phyloP scores from a whole-genome alignment of 1,140 invertebrate genomes.

The Pemphigus obesinymphae region DNA sequence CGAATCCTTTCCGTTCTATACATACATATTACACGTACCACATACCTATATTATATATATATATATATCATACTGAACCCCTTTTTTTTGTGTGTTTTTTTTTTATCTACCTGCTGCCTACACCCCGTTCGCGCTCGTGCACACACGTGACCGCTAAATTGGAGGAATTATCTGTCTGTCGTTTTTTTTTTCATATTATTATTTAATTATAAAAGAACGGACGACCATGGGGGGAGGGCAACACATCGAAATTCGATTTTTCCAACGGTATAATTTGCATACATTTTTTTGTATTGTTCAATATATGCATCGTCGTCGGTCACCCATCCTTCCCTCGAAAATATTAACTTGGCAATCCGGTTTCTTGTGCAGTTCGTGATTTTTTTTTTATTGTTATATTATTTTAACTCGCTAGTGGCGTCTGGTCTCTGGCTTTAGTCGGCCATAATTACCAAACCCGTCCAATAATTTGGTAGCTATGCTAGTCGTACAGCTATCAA shows the following conservation, averaged over 20 bases:
- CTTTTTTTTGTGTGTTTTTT: too few species aligned
- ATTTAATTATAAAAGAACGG: conserved; percentile 29
- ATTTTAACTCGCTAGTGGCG: too few species aligned
- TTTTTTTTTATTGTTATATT: too few species aligned
- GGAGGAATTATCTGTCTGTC: conserved; percentile 23
- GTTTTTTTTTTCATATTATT: not conserved
- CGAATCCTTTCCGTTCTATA: conserved; percentile 12
- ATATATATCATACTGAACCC: not conserved
- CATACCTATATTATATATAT: not conserved
- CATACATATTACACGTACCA: not conserved
- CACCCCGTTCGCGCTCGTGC: not conserved
- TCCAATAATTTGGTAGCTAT: too few species aligned
- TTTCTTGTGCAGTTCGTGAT: not conserved
- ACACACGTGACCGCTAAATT: conserved; percentile 18
- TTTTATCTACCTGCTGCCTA: conserved; percentile 26
- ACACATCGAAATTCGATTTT: conserved; percentile 23
- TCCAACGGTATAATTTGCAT: not conserved
- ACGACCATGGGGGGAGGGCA: too few species aligned
- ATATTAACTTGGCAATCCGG: not conserved
- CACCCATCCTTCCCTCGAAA: not conserved
- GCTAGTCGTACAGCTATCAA: too few species aligned
- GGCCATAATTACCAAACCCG: too few species aligned
- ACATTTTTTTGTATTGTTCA: not conserved
- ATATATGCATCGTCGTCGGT: not conserved
- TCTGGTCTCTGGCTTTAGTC: too few species aligned